phyloP scores from a whole-genome alignment of 2,113 vertebrate species.

The Otolemur garnettii region DNA sequence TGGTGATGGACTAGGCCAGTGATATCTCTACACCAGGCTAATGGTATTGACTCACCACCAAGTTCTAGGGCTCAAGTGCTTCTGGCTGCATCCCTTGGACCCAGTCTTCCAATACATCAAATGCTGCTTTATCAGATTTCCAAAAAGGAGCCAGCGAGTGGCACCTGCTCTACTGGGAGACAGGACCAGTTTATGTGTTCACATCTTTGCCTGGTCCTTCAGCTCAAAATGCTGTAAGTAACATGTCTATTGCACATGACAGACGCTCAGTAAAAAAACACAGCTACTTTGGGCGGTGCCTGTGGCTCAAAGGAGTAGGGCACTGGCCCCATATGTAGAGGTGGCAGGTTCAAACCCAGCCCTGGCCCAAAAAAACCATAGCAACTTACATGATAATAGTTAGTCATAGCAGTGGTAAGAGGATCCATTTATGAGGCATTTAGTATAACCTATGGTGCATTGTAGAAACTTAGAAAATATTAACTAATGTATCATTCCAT shows the following conservation, averaged over 20 bases:
- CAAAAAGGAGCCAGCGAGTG: background rate
- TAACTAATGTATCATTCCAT: background rate
- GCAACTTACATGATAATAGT: background rate
- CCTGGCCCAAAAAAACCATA: too few species aligned
- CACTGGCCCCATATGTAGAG: too few species aligned
- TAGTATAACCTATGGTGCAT: too few species aligned
- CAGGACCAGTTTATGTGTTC: background rate
- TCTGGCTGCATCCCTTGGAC: background rate
- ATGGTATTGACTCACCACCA: background rate
- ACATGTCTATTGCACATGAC: background rate
- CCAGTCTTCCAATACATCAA: background rate
- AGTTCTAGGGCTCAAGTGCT: background rate
- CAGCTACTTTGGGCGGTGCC: too few species aligned
- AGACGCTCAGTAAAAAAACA: background rate
- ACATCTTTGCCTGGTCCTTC: background rate
- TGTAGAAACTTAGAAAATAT: background rate
- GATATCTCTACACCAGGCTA: fast-evolving
- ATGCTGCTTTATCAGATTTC: background rate
- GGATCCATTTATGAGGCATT: background rate
- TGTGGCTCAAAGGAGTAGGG: too few species aligned
- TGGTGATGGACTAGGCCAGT: background rate
- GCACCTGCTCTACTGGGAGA: background rate
- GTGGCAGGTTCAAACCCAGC: too few species aligned
- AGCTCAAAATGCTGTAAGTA: background rate
- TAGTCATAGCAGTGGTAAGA: background rate